Base-by-base conservation (phyloP, 2,113 vertebrate genomes). In the Pipa parva region DNA sequence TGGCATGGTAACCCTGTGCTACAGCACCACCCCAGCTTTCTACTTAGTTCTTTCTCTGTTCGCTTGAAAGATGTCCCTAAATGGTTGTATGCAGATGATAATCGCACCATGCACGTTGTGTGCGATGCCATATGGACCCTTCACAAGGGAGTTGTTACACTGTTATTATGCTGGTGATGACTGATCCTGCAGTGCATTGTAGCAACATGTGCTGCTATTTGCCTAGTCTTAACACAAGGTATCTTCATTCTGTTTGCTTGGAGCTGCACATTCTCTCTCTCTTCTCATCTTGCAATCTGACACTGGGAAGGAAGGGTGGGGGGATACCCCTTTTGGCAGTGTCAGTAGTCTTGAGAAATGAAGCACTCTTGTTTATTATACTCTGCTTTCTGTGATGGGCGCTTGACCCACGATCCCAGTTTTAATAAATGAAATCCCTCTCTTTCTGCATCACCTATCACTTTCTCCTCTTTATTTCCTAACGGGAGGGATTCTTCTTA, bases 351-450 rank as follows among this genome's bases (percentile, higher is more conserved):
- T 52, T 18, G 29, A 50, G 26, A 31, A 18, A 36, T 39, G 49
- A 63, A 63, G 22, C 52, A 33, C 46, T 50, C 60, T 52, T 63
- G 61, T 63, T 63, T 63, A 63, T 49, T 51, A 28, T 63, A 28
- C 29, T 27, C 33, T 36, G 33, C 7, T 63, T 26, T 26, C 29
- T 51, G 13, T 9, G 4, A 2, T 27, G 21, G 42, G 29, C 45
- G 26, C 28, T 5, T 18, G 12, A 20, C 5, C 45, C 26, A 17
- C 45, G 15, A n/a, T 49, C 11, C 21, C 3, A 29, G 7, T 36
- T 36, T 36, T 36, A 36, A 36, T 36, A 36, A 13, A 11, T 39
- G 21, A 37, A 36, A 39, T 58, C 7, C 21, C 24, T 17, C 57
- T 45, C 36, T 48, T 25, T 24, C 22, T 20, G 1, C 28, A 20